These are phyloP conservation scores for Agrotis segetum DNA, from an alignment of 2,888 invertebrate species.

Conservation along the genomic window DNA sequence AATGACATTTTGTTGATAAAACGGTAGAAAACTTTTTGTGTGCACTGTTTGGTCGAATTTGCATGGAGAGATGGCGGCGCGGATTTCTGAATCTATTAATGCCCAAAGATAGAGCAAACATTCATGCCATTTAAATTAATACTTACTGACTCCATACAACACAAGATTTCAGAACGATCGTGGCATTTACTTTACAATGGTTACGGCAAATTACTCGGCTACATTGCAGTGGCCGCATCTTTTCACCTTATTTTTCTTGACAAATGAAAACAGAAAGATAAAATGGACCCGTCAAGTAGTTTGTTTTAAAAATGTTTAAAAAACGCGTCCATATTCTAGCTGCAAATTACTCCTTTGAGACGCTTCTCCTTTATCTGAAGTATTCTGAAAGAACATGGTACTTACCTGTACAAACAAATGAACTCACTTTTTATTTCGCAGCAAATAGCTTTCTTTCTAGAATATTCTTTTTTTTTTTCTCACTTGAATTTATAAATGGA, in stretches of 20 bases:
- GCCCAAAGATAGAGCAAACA: too few relatives aligned
- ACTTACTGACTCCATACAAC: background rate
- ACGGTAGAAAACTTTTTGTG: too few relatives aligned
- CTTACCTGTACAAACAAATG: conserved; percentile 44
- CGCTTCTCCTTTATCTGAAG: conserved; percentile 17
- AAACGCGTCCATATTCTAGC: conserved; percentile 25
- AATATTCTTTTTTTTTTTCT: conserved; percentile 26
- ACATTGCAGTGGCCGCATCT: background rate
- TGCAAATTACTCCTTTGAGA: conserved; percentile 50
- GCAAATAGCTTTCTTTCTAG: conserved; percentile 14
- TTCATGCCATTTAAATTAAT: background rate
- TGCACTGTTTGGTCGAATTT: too few relatives aligned
- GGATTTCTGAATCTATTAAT: too few relatives aligned
- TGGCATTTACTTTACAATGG: background rate
- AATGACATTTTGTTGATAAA: too few relatives aligned
- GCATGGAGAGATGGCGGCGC: too few relatives aligned
- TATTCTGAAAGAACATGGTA: conserved; percentile 21
- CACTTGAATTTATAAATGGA: conserved; percentile 17
- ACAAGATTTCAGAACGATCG: background rate
- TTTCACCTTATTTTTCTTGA: conserved; percentile 12
- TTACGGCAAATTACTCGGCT: background rate
- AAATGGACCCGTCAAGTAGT: conserved; percentile 20
- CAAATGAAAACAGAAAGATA: conserved; percentile 22
- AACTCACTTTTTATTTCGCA: conserved; percentile 35
- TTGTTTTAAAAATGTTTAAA: conserved; percentile 25